Base-by-base conservation (phyloP, 2,888 invertebrate species). In the Brenthis ino region DNA sequence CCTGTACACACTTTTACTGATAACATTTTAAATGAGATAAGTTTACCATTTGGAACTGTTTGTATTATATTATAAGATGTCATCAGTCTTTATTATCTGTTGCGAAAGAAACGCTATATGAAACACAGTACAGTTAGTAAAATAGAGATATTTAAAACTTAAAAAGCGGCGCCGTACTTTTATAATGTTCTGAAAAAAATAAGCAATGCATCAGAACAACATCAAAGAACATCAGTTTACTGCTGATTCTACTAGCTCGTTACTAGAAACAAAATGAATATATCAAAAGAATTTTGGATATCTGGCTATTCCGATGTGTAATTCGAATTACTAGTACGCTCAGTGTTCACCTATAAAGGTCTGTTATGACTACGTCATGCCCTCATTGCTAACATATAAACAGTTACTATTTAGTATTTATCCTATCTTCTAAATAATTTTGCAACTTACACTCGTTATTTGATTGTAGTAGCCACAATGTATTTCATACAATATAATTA, bases 201-300 rank as follows among this genome's bases (percentile, higher is more conserved):
- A 13, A 63, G 24, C 48, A 1, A 60, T 53, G 53, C 43, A 51
- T 6, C n/a, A n/a, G 12, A 8, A 12, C 14, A 54, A 60, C 71
- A 66, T 71, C 71, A 69, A 71, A 71, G 71, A 64, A 47, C 24
- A 65, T 65, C 37, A 20, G 47, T 61, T 65, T 48, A 56, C 56
- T 47, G 51, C 60, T 64, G 64, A 60, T 64, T 53, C 67, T 55
- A 64, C 50, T 50, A 60, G 61, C 37, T 28, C 61, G 61, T 37
- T 50, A 43, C 61, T 24, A 50, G 55, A 43, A 14, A 33, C 55
- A 43, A n/a, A 28, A 37, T 64, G 67, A 11, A 37, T 57, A 56
- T 57, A 68, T 70, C 64, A 60, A 74, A 72, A 72, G 70, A 72
- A 72, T 73, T 75, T 72, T 71, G 53, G 68, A 68, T 70, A 75